phyloP scores from a whole-genome alignment of 2,113 vertebrate genomes.

The Numenius arquata region DNA sequence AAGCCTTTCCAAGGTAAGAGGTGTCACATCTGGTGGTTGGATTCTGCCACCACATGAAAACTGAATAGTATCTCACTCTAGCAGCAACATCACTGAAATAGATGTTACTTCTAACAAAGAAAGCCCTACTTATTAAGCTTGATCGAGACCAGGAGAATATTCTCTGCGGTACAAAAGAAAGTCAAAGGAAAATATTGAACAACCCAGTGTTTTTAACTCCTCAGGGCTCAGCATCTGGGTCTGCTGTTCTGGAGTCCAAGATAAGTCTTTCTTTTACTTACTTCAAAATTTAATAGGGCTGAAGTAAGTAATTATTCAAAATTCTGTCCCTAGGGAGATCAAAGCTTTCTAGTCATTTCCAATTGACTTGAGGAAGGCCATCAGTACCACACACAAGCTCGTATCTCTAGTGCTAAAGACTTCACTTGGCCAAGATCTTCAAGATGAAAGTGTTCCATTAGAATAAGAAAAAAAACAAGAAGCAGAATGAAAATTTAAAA shows the following conservation, averaged over 20 bases:
- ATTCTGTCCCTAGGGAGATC: neutral
- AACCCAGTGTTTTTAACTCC: neutral
- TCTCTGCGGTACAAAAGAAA: neutral
- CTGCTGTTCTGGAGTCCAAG: neutral
- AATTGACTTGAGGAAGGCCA: neutral
- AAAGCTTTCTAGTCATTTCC: neutral
- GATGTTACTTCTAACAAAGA: neutral
- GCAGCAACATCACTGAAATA: neutral
- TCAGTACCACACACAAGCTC: neutral
- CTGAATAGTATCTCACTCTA: neutral
- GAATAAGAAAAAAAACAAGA: neutral
- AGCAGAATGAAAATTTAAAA: neutral
- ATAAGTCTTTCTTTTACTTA: neutral
- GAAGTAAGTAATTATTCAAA: constrained; percentile 12
- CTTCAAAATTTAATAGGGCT: neutral
- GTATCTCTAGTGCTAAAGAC: neutral
- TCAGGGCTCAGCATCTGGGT: neutral
- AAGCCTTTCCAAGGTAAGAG: neutral
- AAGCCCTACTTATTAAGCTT: neutral
- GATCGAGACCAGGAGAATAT: neutral
- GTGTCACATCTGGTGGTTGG: neutral
- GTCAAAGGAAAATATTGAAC: neutral
- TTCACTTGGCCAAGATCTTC: neutral
- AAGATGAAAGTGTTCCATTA: neutral
- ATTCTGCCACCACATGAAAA: neutral